These are phyloP conservation scores for Syritta pipiens DNA, from an alignment of 2,888 invertebrate genomes.

Conservation along the genomic window DNA sequence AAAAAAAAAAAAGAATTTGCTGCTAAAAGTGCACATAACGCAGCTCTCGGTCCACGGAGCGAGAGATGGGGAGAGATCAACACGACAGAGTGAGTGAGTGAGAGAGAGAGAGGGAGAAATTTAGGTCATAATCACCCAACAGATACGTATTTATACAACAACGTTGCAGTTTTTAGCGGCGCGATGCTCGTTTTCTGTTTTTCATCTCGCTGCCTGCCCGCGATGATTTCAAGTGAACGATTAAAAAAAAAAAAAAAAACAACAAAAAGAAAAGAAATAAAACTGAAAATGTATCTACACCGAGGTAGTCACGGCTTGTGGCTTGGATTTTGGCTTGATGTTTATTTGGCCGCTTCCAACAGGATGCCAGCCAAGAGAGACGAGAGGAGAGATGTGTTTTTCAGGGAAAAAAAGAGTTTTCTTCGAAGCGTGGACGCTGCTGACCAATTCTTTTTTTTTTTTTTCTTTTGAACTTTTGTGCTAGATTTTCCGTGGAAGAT, in stretches of 20 bases:
- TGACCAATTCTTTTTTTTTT: no score
- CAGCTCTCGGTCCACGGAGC: no score
- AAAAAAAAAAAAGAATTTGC: conserved; percentile 26
- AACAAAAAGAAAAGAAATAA: neutral
- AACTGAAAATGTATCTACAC: neutral
- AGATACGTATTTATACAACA: conserved; percentile 50
- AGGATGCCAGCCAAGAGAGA: no score
- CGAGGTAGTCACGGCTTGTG: neutral
- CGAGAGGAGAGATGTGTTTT: no score
- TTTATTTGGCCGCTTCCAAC: conserved; percentile 28
- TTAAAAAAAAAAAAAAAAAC: neutral
- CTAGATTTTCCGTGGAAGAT: no score
- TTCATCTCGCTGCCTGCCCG: neutral
- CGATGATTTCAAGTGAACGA: neutral
- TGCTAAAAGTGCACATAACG: conserved; percentile 37
- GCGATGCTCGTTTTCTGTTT: neutral
- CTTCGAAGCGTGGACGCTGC: no score
- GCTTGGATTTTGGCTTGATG: conserved; percentile 9
- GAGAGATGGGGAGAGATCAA: no score
- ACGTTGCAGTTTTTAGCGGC: conserved; percentile 34
- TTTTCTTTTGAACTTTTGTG: conserved; percentile 19
- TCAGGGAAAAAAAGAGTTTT: no score
- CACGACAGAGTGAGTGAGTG: conserved; percentile 11
- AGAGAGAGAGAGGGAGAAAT: conserved; percentile 56
- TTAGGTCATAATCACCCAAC: conserved; percentile 63